phyloP scores from a whole-genome alignment of 2,888 invertebrate genomes.

The Spisula solida region DNA sequence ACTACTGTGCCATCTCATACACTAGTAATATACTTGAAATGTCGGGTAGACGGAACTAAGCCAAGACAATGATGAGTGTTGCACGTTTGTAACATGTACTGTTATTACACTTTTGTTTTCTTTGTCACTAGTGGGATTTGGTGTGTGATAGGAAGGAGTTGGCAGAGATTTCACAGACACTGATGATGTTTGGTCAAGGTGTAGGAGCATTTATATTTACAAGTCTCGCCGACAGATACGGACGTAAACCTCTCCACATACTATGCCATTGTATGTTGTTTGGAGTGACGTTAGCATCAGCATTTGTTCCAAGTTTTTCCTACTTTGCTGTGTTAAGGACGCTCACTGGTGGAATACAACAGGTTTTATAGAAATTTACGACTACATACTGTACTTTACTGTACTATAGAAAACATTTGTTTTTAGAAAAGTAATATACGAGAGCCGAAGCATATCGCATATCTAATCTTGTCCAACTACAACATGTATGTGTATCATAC shows the following conservation, averaged over 20 bases:
- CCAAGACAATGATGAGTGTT: too few relatives aligned
- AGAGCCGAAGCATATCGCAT: too few relatives aligned
- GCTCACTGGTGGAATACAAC: constrained; percentile 67
- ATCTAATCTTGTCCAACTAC: too few relatives aligned
- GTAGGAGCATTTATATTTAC: constrained; percentile 80
- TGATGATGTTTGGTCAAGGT: constrained; percentile 81
- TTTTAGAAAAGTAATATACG: too few relatives aligned
- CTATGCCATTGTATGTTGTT: constrained; percentile 59
- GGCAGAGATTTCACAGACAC: constrained; percentile 80
- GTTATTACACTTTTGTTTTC: background rate
- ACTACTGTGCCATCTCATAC: too few relatives aligned
- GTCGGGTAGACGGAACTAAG: too few relatives aligned
- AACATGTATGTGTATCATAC: too few relatives aligned
- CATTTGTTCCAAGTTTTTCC: constrained; percentile 65
- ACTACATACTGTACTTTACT: too few relatives aligned
- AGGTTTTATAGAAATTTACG: constrained; percentile 56
- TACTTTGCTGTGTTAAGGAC: constrained; percentile 65
- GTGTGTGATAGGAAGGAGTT: constrained; percentile 80
- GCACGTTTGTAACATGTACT: too few relatives aligned
- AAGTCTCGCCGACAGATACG: constrained; percentile 78
- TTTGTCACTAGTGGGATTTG: constrained; percentile 76
- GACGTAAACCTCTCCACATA: constrained; percentile 67
- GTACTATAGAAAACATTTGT: too few relatives aligned
- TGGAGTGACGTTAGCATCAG: constrained; percentile 56
- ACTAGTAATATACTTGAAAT: too few relatives aligned